Evolutionary conservation across 2,113 vertebrate genomes (phyloP), one percentile per base, ranked within the genome.

Genomic region (Puffinus mauretanicus): DNA sequence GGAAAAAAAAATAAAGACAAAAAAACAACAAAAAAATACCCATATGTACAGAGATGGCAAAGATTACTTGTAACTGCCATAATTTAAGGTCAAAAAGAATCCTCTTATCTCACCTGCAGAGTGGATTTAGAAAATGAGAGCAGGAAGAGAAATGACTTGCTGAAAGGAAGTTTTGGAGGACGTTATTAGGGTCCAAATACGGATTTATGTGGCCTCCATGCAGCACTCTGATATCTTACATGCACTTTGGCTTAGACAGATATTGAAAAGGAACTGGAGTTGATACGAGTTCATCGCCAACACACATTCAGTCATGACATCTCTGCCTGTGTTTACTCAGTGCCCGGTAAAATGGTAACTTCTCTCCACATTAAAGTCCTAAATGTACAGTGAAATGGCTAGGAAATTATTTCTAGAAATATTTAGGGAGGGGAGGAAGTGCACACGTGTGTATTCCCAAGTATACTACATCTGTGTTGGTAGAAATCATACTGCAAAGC

Each of bases 61-160:
- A 93, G 76, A 94, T 95, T 93, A 78, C 62, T 93, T 73, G 72
- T 51, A 96, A 83, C 89, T 73, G 71, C 67, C 64, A 47, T 71
- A 86, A 94, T 93, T 94, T 80, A 70, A 93, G 71, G 60, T 66
- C 66, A 91, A 93, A 80, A 90, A 82, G 73, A 84, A 92, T 90
- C 67, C 82, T 82, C 89, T 91, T 96, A 88, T 89, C 88, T 94
- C 61, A 94, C 60, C 90, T 92, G 67, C 70, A 90, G 84, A 90
- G 66, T 70, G 60, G 83, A 93, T 95, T 86, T 86, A n/a, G 91
- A 93, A 94, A 90, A 76, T 76, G 83, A 95, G 65, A 67, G 52
- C 20, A 86, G 79, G 55, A 94, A 87, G 46, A 95, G 57, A 85
- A 96, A 93, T 91, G 0, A 55, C 86, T 94, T 78, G 40, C 78